phyloP scores from a whole-genome alignment of 2,888 invertebrate species.

The Drosophila helvetica region DNA sequence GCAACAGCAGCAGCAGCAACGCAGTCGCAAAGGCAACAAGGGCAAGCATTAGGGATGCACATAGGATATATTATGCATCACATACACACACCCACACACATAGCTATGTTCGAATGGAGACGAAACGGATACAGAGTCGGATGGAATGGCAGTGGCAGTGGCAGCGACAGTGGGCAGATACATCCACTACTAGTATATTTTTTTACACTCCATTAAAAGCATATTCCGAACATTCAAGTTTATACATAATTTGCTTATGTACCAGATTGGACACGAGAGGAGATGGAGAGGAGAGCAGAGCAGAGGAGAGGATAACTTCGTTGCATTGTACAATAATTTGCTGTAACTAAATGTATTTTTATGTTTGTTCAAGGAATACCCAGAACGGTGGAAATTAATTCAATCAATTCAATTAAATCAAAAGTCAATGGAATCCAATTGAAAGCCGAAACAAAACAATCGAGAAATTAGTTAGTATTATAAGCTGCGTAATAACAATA shows the following conservation, averaged over 20 bases:
- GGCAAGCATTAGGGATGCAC: background rate
- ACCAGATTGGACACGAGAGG: conserved; percentile 1
- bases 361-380: conserved; percentile 8
- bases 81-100: background rate
- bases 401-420: conserved; percentile 21
- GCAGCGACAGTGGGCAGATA: conserved; percentile 7
- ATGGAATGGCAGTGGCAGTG: background rate
- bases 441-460: conserved; percentile 6
- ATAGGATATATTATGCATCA: too few relatives aligned
- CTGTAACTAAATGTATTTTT: conserved; percentile 39
- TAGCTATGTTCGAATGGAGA: conserved; percentile 11
- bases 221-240: conserved; percentile 33
- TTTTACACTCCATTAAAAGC: conserved; percentile 25
- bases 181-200: conserved; percentile 26
- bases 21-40: conserved; percentile 47
- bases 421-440: conserved; percentile 45
- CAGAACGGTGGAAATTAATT: background rate
- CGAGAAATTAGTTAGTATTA: conserved; percentile 35
- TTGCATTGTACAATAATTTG: conserved; percentile 58
- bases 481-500: conserved; percentile 37
- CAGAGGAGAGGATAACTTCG: background rate
- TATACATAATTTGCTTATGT: conserved; percentile 32
- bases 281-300: background rate
- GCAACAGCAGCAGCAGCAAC: conserved; percentile 45
- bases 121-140: background rate